A percentile compares a stretch with the other conserved stretches of the same genome.
These are phyloP conservation scores for Bicyclus anynana DNA, from an alignment of 1,140 invertebrate species.

Conservation along the genomic window DNA sequence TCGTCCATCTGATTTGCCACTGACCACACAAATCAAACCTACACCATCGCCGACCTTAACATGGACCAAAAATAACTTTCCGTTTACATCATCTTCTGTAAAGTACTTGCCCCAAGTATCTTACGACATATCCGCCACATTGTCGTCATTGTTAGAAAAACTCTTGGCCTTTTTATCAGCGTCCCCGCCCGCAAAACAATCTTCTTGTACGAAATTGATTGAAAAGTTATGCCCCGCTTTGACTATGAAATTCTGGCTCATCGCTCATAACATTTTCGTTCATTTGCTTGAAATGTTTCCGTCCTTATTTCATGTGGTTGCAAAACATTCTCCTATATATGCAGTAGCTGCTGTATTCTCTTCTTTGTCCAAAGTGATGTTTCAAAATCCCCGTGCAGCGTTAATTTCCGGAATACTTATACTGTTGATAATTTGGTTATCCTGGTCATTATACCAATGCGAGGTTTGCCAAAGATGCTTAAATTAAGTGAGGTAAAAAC, in stretches of 20 bases:
- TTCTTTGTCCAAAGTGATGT: conserved; percentile 4
- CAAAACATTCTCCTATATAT: not conserved
- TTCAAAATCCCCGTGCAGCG: conserved; percentile 31
- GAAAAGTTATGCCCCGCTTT: not conserved
- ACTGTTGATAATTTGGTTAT: conserved; percentile 38
- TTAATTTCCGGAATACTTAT: conserved; percentile 28
- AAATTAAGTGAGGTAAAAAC: not conserved
- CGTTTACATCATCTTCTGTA: no score
- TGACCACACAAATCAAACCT: no score
- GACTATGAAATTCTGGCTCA: no score
- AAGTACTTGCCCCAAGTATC: no score
- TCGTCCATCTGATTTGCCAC: no score
- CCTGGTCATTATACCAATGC: conserved; percentile 36
- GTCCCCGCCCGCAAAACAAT: no score
- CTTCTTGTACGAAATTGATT: not conserved
- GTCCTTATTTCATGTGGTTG: not conserved
- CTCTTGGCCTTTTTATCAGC: no score
- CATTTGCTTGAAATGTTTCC: not conserved
- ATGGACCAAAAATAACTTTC: no score
- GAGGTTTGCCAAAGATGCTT: conserved; percentile 19
- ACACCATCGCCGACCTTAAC: no score
- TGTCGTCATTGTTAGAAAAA: no score
- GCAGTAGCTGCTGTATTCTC: not conserved
- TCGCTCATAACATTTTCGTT: no score
- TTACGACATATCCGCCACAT: no score